Percentiles rank a stretch among this genome's conserved stretches.
phyloP scores from a whole-genome alignment of 2,888 invertebrate species.

The Parasteatoda lunata region DNA sequence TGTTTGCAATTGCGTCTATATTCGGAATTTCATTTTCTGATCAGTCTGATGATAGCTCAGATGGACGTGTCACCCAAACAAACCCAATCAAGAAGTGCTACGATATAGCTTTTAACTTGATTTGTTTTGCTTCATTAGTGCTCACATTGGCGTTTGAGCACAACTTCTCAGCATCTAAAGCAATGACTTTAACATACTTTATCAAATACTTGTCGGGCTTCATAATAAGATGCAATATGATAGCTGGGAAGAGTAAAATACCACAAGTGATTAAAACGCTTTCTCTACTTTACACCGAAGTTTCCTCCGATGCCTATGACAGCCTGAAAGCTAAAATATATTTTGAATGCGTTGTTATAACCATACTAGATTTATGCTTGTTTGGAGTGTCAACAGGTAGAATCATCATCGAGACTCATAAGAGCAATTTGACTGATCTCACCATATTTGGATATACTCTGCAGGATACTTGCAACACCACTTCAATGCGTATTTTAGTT shows the following conservation, averaged over 20 bases:
- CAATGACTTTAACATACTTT: constrained; percentile 42
- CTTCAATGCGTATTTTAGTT: constrained; percentile 7
- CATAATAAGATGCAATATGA: constrained; percentile 37
- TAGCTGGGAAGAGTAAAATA: constrained; percentile 19
- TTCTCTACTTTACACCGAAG: constrained; percentile 33
- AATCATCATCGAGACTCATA: constrained; percentile 11
- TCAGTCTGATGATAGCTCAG: neutral
- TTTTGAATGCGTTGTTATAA: constrained; percentile 10
- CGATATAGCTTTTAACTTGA: constrained; percentile 2
- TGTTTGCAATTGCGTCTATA: constrained; percentile 27
- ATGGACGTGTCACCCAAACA: neutral
- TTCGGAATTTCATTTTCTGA: constrained; percentile 27
- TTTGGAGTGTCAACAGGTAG: constrained; percentile 5
- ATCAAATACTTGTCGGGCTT: constrained; percentile 33
- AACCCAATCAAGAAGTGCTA: constrained; percentile 17
- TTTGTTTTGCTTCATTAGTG: constrained; percentile 20
- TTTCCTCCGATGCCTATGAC: constrained; percentile 30
- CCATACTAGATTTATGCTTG: neutral
- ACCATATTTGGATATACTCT: constrained; percentile 31
- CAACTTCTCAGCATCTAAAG: constrained; percentile 35
- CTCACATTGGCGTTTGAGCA: constrained; percentile 35
- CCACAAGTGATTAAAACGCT: constrained; percentile 26
- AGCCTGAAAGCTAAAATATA: constrained; percentile 43
- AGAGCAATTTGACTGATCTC: neutral
- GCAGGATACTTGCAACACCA: constrained; percentile 5